Evolutionary conservation across 2,797 vertebrate genomes (phyloP).

Genomic region (Rhodeus uyekii): DNA sequence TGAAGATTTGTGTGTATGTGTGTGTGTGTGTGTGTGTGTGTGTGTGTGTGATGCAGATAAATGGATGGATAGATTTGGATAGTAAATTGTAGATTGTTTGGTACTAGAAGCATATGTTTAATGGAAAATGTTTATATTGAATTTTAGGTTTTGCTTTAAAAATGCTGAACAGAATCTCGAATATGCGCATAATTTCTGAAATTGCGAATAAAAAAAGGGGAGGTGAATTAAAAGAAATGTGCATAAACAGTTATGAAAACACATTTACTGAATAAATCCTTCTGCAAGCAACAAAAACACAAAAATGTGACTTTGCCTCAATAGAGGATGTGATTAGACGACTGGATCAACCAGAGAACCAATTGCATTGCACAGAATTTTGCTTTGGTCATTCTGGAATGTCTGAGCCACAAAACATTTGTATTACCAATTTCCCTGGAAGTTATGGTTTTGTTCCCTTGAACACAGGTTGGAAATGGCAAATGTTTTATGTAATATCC

Average conservation of each 20-base stretch:
- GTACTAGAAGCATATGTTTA: not conserved
- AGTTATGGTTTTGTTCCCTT: not conserved
- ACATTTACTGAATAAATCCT: not conserved
- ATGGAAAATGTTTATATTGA: not conserved
- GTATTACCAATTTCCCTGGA: too few relatives aligned
- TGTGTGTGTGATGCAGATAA: not conserved
- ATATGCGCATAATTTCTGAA: not conserved
- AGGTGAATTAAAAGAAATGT: not conserved
- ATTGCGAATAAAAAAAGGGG: not conserved
- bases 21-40: conserved; percentile 6
- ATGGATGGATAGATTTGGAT: not conserved
- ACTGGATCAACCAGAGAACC: not conserved
- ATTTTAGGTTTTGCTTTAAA: not conserved
- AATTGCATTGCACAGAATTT: not conserved
- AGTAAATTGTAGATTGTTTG: not conserved
- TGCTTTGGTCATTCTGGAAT: not conserved
- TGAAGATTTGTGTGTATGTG: not conserved
- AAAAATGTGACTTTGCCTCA: too few relatives aligned
- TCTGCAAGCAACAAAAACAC: too few relatives aligned
- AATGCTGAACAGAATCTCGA: not conserved
- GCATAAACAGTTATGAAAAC: not conserved
- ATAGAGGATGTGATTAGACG: not conserved
- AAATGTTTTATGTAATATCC: not conserved
- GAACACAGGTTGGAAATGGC: not conserved
- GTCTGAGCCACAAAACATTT: too few relatives aligned